phyloP scores from a whole-genome alignment of 1,140 invertebrate genomes.

The Bombus picipes region DNA sequence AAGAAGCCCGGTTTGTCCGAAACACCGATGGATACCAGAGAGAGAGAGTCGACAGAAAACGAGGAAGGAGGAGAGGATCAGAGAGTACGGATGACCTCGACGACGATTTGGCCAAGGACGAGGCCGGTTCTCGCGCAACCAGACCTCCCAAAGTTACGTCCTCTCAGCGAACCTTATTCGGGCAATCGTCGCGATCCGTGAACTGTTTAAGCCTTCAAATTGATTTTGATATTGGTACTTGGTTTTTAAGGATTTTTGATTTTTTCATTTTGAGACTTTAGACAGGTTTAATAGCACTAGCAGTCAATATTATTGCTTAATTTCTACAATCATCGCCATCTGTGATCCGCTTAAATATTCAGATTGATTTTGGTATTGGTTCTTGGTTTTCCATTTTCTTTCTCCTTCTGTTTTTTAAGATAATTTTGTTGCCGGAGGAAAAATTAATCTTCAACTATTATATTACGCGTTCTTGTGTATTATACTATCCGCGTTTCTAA shows the following conservation, averaged over 20 bases:
- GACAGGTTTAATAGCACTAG: not conserved
- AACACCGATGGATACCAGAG: conserved; percentile 28
- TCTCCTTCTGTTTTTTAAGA: not conserved
- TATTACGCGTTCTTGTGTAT: no score
- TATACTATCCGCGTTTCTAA: no score
- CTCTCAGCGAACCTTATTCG: conserved; percentile 15
- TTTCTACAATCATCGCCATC: not conserved
- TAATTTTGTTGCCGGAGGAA: no score
- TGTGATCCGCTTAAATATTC: no score
- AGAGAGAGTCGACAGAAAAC: not conserved
- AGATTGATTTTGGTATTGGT: not conserved
- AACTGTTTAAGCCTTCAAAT: not conserved
- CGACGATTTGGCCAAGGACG: conserved; percentile 58
- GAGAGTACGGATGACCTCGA: conserved; percentile 44
- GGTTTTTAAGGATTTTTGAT: not conserved
- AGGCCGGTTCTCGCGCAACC: conserved; percentile 36
- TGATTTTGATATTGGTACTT: not conserved
- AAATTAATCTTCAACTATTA: no score
- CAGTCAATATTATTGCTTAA: not conserved
- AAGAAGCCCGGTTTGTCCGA: conserved; percentile 51
- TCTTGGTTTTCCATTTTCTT: not conserved
- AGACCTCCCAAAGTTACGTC: conserved; percentile 49
- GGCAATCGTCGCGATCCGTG: not conserved
- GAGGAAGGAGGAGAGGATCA: not conserved
- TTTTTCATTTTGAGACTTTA: not conserved